Evolutionary conservation across 2,797 vertebrate species (phyloP), one percentile per base, ranked within the genome.

Genomic region (Notolepis coatsorum): DNA sequence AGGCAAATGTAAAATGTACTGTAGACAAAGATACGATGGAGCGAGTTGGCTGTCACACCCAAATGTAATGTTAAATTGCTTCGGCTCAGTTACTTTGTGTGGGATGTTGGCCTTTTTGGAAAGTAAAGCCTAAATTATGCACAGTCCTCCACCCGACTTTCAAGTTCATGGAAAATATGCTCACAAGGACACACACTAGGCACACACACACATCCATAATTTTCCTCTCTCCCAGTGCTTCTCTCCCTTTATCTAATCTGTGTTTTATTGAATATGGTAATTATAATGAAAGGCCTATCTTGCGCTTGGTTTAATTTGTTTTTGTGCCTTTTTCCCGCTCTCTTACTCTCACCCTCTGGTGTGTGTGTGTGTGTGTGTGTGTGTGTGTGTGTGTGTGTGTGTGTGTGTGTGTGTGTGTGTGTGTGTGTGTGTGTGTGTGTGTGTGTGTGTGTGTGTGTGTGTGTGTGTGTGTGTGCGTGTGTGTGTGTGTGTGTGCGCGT

Each of bases 261-360:
- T 84, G 74, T 82, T 87, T 84, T 89, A 88, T 88, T 89, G 86
- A 89, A 89, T 88, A 87, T 87, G 85, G 85, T 86, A 89, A 89
- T 90, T 90, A 87, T 79, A 88, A 88, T 88, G 86, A 90, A 88
- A 88, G 81, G 81, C 82, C 85, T 88, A 88, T 88, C 82, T 89
- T 75, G 75, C 83, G 79, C 84, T 88, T 82, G 80, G 81, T 86
- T 89, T 89, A 89, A 88, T 89, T 89, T 90, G 84, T 89, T 88
- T 88, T 85, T 84, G 79, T 83, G 82, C 65, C 64, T 77, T 86
- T 55, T 46, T 78, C 79, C 61, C 48, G 78, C 20, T 50, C 65
- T 72, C 75, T 73, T 71, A 63, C 70, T 30, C 66, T 62, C 68
- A 51, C 71, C 73, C 66, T 51, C 43, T 71, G 56, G 73, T 12